Evolutionary conservation across 92 coral and sea anemone species (phyloP).

Genomic region (Diadumene lineata): DNA sequence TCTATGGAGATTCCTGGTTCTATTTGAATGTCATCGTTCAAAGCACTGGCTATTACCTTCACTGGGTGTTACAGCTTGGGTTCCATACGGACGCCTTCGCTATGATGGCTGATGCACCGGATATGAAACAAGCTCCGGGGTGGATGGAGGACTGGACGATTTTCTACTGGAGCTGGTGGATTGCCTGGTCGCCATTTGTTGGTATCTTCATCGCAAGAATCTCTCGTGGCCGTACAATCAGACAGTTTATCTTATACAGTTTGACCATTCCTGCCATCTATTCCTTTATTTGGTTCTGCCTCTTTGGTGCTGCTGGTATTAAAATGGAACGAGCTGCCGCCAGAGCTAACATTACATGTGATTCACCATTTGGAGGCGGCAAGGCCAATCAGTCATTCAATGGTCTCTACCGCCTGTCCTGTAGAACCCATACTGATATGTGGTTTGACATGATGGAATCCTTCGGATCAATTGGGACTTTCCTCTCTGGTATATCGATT

Average conservation of each 20-base stretch:
- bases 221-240: not conserved
- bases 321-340: not conserved
- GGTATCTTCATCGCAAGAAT: slow-evolving; percentile 92
- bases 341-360: not conserved
- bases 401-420: slow-evolving; percentile 1
- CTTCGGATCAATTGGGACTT: not conserved
- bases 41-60: slow-evolving; percentile 54
- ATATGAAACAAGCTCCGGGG: not conserved
- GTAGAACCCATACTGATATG: not conserved
- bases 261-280: not conserved
- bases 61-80: slow-evolving; percentile 65
- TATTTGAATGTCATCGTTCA: slow-evolving; percentile 54
- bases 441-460: not conserved
- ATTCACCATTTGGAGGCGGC: not conserved
- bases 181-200: slow-evolving; percentile 89
- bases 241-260: not conserved
- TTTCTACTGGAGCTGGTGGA: slow-evolving; percentile 96
- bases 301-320: not conserved
- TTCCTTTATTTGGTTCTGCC: not conserved
- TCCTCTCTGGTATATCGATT: not conserved
- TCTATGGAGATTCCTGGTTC: slow-evolving; percentile 80
- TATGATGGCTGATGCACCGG: not conserved
- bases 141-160: not conserved
- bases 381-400: not conserved
- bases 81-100: slow-evolving; percentile 51